These are phyloP conservation scores for Anolis carolinensis DNA, from an alignment of 2,113 vertebrate species.

Conservation along the genomic window DNA sequence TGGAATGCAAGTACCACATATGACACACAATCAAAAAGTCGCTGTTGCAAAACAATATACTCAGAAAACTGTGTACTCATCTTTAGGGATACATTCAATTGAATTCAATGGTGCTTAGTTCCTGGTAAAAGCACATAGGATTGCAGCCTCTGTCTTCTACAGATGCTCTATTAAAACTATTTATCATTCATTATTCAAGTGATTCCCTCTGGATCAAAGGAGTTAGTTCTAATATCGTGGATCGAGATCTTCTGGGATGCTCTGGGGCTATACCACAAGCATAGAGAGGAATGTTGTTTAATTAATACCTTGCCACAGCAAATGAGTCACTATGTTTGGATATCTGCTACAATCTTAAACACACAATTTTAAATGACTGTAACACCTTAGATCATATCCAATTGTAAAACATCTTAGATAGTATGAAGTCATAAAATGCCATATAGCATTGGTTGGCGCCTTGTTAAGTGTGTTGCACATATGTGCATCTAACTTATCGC, in stretches of 20 bases:
- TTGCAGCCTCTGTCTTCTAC: not conserved
- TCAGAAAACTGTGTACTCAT: not conserved
- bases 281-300: not conserved
- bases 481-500: no score
- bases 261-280: not conserved
- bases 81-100: not conserved
- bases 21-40: slow-evolving; percentile 10
- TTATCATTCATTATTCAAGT: not conserved
- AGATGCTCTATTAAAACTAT: not conserved
- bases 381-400: not conserved
- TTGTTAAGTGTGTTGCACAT: no score
- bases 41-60: not conserved
- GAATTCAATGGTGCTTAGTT: not conserved
- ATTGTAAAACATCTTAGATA: not conserved
- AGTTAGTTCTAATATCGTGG: not conserved
- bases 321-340: not conserved
- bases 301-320: not conserved
- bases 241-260: not conserved
- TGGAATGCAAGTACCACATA: not conserved
- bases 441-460: no score
- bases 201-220: not conserved
- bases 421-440: no score
- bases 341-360: not conserved
- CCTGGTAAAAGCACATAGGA: not conserved
- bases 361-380: not conserved